These are phyloP conservation scores for Archilochus colubris DNA, from an alignment of 2,113 vertebrate species.

Conservation along the genomic window DNA sequence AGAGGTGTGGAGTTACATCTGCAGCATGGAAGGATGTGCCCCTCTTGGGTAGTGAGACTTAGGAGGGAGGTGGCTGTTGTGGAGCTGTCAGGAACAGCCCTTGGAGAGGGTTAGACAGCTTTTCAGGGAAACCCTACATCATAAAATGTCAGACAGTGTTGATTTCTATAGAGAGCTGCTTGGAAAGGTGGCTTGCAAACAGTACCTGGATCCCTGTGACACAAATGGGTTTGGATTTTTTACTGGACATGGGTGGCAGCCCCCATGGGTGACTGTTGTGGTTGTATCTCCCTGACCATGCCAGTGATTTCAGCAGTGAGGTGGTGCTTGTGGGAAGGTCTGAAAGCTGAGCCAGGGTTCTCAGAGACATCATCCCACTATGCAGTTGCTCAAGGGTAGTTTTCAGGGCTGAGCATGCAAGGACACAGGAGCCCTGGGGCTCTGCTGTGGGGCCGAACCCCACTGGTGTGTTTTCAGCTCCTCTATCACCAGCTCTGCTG, in stretches of 20 bases:
- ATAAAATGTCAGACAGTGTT: not conserved
- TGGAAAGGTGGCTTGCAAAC: not conserved
- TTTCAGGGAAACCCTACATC: not conserved
- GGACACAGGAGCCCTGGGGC: fast-evolving
- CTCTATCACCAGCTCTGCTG: not conserved
- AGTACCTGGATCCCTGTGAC: not conserved
- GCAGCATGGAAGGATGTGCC: not conserved
- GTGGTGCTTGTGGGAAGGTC: not conserved
- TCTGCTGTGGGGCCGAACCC: not conserved
- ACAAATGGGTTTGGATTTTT: not conserved
- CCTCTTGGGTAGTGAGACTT: not conserved
- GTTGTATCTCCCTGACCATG: fast-evolving
- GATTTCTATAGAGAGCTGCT: not conserved
- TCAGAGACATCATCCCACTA: not conserved
- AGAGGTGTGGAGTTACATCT: not conserved
- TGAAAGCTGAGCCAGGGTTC: not conserved
- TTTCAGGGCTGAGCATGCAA: fast-evolving
- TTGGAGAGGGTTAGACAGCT: not conserved
- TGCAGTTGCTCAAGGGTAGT: not conserved
- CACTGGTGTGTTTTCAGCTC: fast-evolving
- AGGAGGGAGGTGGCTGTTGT: not conserved
- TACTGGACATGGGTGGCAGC: fast-evolving
- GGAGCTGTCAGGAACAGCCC: fast-evolving
- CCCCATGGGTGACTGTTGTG: fast-evolving
- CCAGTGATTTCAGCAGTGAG: not conserved